Evolutionary conservation across 2,797 vertebrate species (phyloP).

Genomic region (Characodon lateralis): DNA sequence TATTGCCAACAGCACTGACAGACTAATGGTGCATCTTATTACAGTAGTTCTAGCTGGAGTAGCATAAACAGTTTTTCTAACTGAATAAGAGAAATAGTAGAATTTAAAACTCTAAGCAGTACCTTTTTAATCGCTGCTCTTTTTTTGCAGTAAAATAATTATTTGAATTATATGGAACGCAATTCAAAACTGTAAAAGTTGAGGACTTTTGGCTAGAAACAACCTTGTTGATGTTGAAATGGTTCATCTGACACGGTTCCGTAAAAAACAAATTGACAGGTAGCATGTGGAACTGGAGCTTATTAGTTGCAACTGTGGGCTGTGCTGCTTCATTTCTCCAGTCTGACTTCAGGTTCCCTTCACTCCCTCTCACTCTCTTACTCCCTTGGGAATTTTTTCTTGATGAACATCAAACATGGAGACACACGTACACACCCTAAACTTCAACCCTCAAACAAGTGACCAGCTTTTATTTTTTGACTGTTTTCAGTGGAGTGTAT

Average conservation of each 20-base stretch:
- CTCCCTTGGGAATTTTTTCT: constrained; percentile 41
- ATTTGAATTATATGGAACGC: constrained; percentile 12
- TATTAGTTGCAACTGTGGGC: constrained; percentile 53
- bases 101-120: neutral
- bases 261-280: constrained; percentile 55
- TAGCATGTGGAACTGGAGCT: constrained; percentile 39
- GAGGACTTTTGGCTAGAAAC: constrained; percentile 44
- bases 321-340: constrained; percentile 52
- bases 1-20: constrained; percentile 60
- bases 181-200: constrained; percentile 6
- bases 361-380: neutral
- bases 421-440: constrained; percentile 23
- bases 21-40: constrained; percentile 69
- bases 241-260: constrained; percentile 51
- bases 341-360: constrained; percentile 27
- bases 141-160: neutral
- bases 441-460: constrained; percentile 42
- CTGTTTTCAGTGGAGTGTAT: constrained; percentile 31
- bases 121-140: constrained; percentile 1
- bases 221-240: constrained; percentile 51
- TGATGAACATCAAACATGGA: constrained; percentile 52
- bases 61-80: constrained; percentile 31
- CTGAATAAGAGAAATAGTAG: constrained; percentile 12
- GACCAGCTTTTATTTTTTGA: constrained; percentile 29
- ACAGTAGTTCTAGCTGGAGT: constrained; percentile 38